Base-by-base conservation (phyloP, 2,888 invertebrate species). In the Ctena decussata region DNA sequence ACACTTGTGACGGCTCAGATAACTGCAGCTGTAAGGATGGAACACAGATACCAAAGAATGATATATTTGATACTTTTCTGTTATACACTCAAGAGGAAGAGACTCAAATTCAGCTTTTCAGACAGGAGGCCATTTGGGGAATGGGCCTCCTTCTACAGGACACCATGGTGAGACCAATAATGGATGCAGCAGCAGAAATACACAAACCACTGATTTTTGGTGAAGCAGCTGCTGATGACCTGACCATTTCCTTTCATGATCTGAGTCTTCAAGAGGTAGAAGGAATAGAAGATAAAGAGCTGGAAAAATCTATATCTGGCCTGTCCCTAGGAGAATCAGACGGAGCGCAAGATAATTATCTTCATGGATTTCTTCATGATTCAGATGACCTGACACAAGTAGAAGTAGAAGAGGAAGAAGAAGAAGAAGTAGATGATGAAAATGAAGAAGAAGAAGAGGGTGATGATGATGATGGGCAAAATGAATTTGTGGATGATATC, bases 21-120 rank as follows among this genome's bases (percentile, higher is more conserved):
- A 46, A 49, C 46, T 73, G 73, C 32, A 46, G 30, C 32, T 73
- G 73, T 49, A 73, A 73, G 30, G 32, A 73, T 30, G 8, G 27
- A 6, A 30, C 21, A 18, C 15, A 32, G 39, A 32, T 73, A 44
- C 8, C 30, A 27, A 73, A 73, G 32, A 39, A 24, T n/a, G 73
- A 73, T 30, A 30, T 73, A 27, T 44, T 46, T 46, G 32, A 49
- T 21, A 49, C 30, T 24, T 46, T 73, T 21, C 32, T 73, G 27
- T 21, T 21, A 49, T 24, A 27, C 12, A 73, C 73, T 46, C 30
- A 46, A 32, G n/a, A 27, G 2, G 73, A 73, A 18, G 49, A 44
- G 49, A 46, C 46, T 12, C 46, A 44, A 30, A 44, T 73, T 24
- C n/a, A 21, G 24, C n/a, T 46, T 46, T 73, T 73, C 39, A 41